A percentile compares a stretch with the other conserved stretches of the same genome.
Evolutionary conservation across 2,113 vertebrate genomes (phyloP).

Genomic region (Gallinago jamesoni): DNA sequence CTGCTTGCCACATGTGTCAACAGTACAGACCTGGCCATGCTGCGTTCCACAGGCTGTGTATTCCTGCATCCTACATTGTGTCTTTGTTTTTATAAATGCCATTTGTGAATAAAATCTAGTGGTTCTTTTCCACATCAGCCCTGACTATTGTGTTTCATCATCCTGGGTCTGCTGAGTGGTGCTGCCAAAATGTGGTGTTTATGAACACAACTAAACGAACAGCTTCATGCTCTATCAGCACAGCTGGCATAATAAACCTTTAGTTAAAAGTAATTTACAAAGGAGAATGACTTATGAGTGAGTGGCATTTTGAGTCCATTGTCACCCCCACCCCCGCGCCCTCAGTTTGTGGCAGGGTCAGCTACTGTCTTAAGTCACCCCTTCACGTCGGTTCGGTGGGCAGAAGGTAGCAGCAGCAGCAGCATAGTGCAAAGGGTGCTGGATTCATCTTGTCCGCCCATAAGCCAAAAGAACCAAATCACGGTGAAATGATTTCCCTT

Average conservation of each 20-base stretch:
- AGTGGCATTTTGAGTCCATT: not conserved
- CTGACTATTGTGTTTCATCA: not conserved
- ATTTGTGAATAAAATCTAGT: constrained; percentile 1
- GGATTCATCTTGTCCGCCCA: not conserved
- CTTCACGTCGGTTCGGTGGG: not conserved
- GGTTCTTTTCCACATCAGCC: not conserved
- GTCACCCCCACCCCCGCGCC: not conserved
- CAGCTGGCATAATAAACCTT: not conserved
- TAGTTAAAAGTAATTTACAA: not conserved
- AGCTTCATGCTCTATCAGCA: not conserved
- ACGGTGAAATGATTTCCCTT: not conserved
- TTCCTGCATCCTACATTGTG: not conserved
- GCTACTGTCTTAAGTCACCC: not conserved
- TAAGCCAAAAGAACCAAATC: not conserved
- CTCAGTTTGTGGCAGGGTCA: not conserved
- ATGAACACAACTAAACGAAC: not conserved
- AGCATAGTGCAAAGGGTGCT: not conserved
- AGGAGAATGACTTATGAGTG: not conserved
- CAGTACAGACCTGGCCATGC: not conserved
- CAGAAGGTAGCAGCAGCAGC: not conserved
- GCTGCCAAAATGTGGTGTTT: not conserved
- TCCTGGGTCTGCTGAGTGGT: not conserved
- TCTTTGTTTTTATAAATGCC: not conserved
- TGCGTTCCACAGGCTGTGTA: rapidly evolving
- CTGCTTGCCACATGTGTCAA: rapidly evolving